Evolutionary conservation across 2,113 vertebrate species (phyloP).

Genomic region (Daubentonia madagascariensis): DNA sequence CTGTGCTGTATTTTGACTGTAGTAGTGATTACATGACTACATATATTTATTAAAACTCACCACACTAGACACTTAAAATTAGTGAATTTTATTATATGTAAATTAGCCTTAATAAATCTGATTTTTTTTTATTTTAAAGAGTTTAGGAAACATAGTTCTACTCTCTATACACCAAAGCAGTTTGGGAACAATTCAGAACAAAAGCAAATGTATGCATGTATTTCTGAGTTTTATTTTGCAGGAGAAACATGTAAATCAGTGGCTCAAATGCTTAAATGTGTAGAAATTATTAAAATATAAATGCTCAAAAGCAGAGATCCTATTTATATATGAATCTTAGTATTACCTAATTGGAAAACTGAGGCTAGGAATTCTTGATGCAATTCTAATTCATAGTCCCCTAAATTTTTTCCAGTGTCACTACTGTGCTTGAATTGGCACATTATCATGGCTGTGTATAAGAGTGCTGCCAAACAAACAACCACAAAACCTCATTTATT

Average conservation of each 20-base stretch:
- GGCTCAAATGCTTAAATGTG: not conserved
- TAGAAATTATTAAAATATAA: not conserved
- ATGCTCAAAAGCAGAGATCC: not conserved
- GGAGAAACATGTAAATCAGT: not conserved
- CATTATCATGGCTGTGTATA: not conserved
- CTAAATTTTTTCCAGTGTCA: conserved; percentile 14
- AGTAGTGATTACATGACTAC: not conserved
- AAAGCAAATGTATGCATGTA: not conserved
- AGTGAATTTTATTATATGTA: not conserved
- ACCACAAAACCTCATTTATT: not conserved
- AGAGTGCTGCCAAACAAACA: not conserved
- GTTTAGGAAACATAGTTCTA: not conserved
- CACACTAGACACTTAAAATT: not conserved
- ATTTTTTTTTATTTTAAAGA: not conserved
- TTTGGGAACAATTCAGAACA: not conserved
- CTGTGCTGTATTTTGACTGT: not conserved
- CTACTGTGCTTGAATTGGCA: not conserved
- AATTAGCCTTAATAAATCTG: not conserved
- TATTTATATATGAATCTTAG: not conserved
- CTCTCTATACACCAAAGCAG: not conserved
- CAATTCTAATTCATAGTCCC: not conserved
- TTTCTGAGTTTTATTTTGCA: not conserved
- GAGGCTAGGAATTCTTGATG: not conserved
- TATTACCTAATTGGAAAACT: not conserved
- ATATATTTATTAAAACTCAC: not conserved